Base-by-base conservation (phyloP, 2,113 vertebrate genomes). In the Alligator mississippiensis region DNA sequence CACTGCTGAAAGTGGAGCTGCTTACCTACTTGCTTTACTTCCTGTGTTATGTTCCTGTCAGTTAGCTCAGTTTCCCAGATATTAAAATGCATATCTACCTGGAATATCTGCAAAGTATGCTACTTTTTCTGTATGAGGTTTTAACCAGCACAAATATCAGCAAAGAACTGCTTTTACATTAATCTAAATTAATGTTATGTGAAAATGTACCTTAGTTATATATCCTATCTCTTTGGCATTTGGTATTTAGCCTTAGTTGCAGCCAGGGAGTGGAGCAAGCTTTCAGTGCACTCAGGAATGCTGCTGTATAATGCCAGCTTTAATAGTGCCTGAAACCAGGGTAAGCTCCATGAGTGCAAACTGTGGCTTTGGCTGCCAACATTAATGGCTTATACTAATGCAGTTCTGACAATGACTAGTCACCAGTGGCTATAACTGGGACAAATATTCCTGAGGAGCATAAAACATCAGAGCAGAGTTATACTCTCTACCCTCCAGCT, bases 11-110 rank as follows among this genome's bases (percentile, higher is more conserved):
- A 89, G 61, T 30, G 91, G 77, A 92, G 91, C 80, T 90, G 95
- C 94, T 95, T 94, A 93, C 17, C 54, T 78, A 25, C 66, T 92
- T 91, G 70, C 34, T 95, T 95, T 90, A 68, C 84, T 96, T 96
- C 86, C 74, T 75, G 64, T 54, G 58, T 61, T 82, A 90, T 66
- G 63, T 94, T 93, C 61, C 82, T 4, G 1, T 64, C 93, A 88
- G 91, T 94, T 93, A 93, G 57, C 79, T 92, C 85, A 30, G 64
- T 90, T 92, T 84, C 63, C 90, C 82, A 79, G 28, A 58, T 85
- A 75, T 93, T 81, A 85, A 91, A 93, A 88, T 75, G 64, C 59
- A 25, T 93, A 80, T 76, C 74, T 95, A 75, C 60, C 47, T 72
- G 34, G 30, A 75, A 58, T 79, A 76, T 68, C 72, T 22, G 30